Evolutionary conservation across 2,113 vertebrate genomes (phyloP).

Genomic region (Nipponia nippon): DNA sequence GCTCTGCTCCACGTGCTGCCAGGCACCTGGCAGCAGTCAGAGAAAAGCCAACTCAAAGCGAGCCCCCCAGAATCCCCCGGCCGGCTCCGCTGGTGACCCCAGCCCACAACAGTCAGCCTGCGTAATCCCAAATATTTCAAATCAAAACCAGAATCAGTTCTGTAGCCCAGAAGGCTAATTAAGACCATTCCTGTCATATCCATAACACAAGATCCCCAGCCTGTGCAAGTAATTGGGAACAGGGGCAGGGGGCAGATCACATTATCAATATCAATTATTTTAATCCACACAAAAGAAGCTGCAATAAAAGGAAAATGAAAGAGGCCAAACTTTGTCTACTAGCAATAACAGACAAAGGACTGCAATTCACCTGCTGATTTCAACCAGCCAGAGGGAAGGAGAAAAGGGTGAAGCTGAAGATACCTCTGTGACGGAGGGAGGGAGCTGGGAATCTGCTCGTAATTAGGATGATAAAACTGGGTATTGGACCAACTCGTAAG

Average conservation of each 20-base stretch:
- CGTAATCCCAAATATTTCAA: background rate
- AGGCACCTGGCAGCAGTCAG: background rate
- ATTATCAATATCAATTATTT: constrained; percentile 54
- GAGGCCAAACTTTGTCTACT: background rate
- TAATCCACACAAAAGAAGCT: constrained; percentile 5
- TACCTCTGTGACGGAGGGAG: background rate
- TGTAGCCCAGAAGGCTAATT: constrained; percentile 44
- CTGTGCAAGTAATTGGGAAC: background rate
- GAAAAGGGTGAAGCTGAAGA: background rate
- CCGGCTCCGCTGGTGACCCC: background rate
- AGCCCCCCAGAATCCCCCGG: background rate
- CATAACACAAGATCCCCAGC: background rate
- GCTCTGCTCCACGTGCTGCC: background rate
- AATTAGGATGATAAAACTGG: constrained; percentile 45
- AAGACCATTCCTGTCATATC: constrained; percentile 28
- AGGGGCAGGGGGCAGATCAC: constrained; percentile 9
- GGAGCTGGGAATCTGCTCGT: constrained; percentile 12
- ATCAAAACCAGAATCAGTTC: constrained; percentile 28
- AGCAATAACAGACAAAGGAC: background rate
- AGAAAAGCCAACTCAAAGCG: background rate
- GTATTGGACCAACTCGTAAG: background rate
- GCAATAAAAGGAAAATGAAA: background rate
- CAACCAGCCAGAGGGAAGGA: background rate
- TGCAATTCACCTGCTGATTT: constrained; percentile 3
- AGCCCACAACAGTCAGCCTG: constrained; percentile 1